Evolutionary conservation across 2,888 invertebrate genomes (phyloP).

Genomic region (Noctuana brunneofusca): DNA sequence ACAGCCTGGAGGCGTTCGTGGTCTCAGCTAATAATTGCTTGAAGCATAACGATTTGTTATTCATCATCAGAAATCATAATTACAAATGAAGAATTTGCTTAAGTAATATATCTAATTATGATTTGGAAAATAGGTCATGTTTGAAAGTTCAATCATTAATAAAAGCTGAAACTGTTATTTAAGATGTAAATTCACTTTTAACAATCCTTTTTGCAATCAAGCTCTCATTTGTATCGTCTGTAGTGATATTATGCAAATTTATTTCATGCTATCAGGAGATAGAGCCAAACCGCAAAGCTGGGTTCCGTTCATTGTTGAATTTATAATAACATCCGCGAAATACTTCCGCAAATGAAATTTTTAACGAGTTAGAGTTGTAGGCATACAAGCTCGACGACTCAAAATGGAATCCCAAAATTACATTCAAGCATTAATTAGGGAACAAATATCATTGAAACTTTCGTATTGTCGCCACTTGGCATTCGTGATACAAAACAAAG

Average conservation of each 20-base stretch:
- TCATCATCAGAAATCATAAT: too few relatives aligned
- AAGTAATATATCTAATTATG: too few relatives aligned
- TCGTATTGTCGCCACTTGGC: conserved; percentile 61
- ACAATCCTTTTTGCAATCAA: conserved; percentile 5
- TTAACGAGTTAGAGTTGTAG: conserved; percentile 51
- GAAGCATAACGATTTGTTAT: too few relatives aligned
- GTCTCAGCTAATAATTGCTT: too few relatives aligned
- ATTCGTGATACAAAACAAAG: conserved; percentile 52
- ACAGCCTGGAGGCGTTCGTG: too few relatives aligned
- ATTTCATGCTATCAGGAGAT: conserved; percentile 12
- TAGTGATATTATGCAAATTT: conserved; percentile 22
- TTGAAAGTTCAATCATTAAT: background rate
- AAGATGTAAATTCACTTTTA: conserved; percentile 3
- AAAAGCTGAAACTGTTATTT: background rate
- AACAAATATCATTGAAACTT: conserved; percentile 58
- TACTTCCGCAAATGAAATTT: conserved; percentile 45
- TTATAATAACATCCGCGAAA: conserved; percentile 18
- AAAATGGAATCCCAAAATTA: conserved; percentile 48
- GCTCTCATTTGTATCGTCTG: conserved; percentile 1
- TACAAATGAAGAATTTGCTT: too few relatives aligned
- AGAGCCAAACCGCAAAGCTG: conserved; percentile 11
- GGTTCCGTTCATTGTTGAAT: conserved; percentile 14
- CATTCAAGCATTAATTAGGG: conserved; percentile 64
- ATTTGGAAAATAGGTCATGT: background rate
- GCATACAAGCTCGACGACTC: conserved; percentile 44